Conservation (phyloP, 2,888 invertebrate genomes). For the Allygus modestus region DNA sequence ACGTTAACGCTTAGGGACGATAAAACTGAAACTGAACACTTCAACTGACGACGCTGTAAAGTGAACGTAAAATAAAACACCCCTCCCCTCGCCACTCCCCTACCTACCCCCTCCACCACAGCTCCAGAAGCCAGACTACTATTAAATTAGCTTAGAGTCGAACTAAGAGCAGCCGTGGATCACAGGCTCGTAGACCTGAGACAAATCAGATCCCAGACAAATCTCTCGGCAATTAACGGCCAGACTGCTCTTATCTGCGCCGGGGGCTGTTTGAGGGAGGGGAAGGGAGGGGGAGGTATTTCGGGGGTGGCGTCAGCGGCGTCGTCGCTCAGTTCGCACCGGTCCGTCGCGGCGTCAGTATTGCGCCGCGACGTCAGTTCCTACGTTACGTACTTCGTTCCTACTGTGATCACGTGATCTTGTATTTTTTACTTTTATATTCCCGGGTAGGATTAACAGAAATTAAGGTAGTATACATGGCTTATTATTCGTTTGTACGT, state of each 20-base stretch:
- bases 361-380: conserved; percentile 25
- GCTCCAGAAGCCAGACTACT: conserved; percentile 25
- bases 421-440: conserved; percentile 32
- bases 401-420: not conserved
- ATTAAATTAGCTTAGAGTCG: not conserved
- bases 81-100: not conserved
- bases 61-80: conserved; percentile 34
- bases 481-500: no score
- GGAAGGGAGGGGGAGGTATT: not conserved
- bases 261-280: not conserved
- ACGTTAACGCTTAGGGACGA: conserved; percentile 17
- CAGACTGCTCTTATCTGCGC: not conserved
- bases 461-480: no score
- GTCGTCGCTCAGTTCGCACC: not conserved
- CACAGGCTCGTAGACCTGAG: not conserved
- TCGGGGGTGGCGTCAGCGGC: not conserved
- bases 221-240: conserved; percentile 45
- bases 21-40: conserved; percentile 26
- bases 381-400: not conserved
- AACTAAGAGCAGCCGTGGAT: not conserved
- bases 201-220: conserved; percentile 24
- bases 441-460: no score
- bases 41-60: conserved; percentile 37
- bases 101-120: not conserved
- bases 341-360: not conserved